Evolutionary conservation across 2,797 vertebrate species (phyloP), one percentile per base, ranked within the genome.

Genomic region (Urocyon cinereoargenteus): DNA sequence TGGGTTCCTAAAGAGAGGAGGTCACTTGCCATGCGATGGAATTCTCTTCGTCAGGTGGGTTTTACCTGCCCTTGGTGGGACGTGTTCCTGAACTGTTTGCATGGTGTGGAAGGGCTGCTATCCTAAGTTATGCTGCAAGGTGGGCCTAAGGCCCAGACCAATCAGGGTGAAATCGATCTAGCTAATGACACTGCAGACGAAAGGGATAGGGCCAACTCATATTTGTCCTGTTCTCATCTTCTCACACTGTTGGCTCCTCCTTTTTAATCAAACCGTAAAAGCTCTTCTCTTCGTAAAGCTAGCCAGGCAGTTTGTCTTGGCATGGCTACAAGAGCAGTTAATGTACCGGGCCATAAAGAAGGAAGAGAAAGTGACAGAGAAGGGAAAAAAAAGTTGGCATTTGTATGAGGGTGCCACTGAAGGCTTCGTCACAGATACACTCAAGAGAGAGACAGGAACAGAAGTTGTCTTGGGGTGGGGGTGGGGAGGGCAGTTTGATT

Each of bases 401-500:
- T 95, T 78, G 68, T 95, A 70, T 86, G 91, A 94, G 26, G 36
- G n/a, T 97, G 93, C 73, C 73, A 84, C 34, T 79, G 89, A 97
- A 91, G 70, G 82, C 85, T 92, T 97, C 94, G 94, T 97, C 82
- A 89, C 40, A 95, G 79, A 95, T 91, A 93, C 18, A 81, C 12
- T 62, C 82, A 91, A 62, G 75, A 97, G n/a, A 57, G n/a, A 95
- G 72, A 79, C 53, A 92, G 82, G 68, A 95, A 94, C 75, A 97
- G 68, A 96, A 90, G 90, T 66, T 77, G 86, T 94, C 88, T 92
- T 91, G 94, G 53, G 49, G 7, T 95, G 36, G 90, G 84, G 49
- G 55, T 86, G 40, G 94, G 91, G 75, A 88, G 53, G 95, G 18
- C 73, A 84, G 45, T 96, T 96, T 97, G 96, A 97, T 87, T 97